Evolutionary conservation across 2,797 vertebrate species (phyloP).

Genomic region (Acipenser transmontanus): DNA sequence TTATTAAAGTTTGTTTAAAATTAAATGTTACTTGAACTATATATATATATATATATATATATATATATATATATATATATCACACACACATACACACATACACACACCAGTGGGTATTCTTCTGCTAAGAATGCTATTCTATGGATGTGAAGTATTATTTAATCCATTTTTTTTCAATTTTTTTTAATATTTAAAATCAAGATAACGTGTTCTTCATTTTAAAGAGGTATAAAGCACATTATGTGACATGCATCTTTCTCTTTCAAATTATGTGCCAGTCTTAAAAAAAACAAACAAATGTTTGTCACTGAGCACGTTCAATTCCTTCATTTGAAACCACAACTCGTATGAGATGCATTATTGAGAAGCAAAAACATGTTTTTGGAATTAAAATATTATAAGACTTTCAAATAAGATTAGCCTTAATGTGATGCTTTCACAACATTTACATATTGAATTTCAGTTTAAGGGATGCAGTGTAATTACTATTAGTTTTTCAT

Average conservation of each 20-base stretch:
- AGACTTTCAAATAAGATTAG: constrained; percentile 58
- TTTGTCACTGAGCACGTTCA: constrained; percentile 66
- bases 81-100: background rate
- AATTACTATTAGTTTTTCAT: constrained; percentile 15
- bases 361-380: constrained; percentile 54
- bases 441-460: constrained; percentile 58
- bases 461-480: constrained; percentile 12
- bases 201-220: constrained; percentile 64
- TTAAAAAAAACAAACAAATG: constrained; percentile 66
- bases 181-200: background rate
- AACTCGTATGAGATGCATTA: constrained; percentile 59
- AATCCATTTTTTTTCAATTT: too few species aligned
- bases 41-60: background rate
- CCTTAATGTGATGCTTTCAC: constrained; percentile 63
- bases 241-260: constrained; percentile 43
- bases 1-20: too few species aligned
- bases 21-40: too few species aligned
- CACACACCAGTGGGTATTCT: background rate
- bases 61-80: background rate
- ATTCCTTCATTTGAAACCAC: constrained; percentile 39
- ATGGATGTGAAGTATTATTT: too few species aligned
- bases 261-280: constrained; percentile 59
- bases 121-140: too few species aligned
- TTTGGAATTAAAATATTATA: constrained; percentile 63
- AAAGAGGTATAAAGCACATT: constrained; percentile 38